Conservation (phyloP, 2,113 vertebrate genomes). For the Tachysurus vachellii region DNA sequence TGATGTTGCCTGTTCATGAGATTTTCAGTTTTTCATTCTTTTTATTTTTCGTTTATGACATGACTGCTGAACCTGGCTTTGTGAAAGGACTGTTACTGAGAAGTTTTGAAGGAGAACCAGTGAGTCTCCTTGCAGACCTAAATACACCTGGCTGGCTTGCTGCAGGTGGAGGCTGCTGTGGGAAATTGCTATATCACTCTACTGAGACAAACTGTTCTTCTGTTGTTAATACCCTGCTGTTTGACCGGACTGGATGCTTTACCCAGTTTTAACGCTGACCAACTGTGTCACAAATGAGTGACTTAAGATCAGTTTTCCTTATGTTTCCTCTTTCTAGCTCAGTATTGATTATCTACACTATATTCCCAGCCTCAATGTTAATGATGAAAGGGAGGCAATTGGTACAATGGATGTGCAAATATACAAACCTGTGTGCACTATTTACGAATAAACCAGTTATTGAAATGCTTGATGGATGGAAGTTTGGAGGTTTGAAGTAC, state of each 20-base stretch:
- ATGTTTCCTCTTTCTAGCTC: background rate
- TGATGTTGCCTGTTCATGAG: background rate
- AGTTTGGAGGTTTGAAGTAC: background rate
- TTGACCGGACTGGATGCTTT: conserved; percentile 3
- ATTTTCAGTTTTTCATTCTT: background rate
- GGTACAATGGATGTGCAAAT: background rate
- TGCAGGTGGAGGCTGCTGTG: conserved; percentile 21
- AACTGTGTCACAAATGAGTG: background rate
- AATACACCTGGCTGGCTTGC: conserved; percentile 10
- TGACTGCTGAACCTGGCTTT: background rate
- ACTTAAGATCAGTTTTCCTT: background rate
- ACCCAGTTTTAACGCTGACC: conserved; percentile 33
- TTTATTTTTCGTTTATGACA: background rate
- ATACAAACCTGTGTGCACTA: background rate
- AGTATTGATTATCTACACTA: background rate
- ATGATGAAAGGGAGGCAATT: background rate
- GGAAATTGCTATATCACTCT: conserved; percentile 26
- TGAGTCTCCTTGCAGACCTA: conserved; percentile 3
- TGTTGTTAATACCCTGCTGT: conserved; percentile 29
- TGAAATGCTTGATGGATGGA: background rate
- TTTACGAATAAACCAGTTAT: background rate
- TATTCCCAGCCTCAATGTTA: too few species aligned
- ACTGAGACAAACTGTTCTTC: conserved; percentile 30
- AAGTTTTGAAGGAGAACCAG: conserved; percentile 5
- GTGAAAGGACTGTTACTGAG: background rate